Evolutionary conservation across 2,797 vertebrate species (phyloP).

Genomic region (Mallotus villosus): DNA sequence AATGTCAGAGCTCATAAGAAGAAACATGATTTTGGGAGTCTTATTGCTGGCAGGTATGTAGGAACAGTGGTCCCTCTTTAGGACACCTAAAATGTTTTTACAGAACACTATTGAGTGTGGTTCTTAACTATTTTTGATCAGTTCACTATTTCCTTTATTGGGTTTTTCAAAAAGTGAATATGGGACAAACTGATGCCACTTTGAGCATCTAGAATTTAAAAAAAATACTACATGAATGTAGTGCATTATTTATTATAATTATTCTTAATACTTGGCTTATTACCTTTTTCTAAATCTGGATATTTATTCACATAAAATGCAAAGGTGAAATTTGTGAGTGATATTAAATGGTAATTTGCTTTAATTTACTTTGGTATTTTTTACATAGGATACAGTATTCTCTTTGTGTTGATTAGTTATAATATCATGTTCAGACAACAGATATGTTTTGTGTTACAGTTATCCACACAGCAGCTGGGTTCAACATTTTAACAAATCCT

Average conservation of each 20-base stretch:
- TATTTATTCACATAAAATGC: neutral
- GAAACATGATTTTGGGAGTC: conserved; percentile 27
- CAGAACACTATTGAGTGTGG: neutral
- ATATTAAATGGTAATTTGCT: too few relatives aligned
- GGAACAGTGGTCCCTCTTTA: too few relatives aligned
- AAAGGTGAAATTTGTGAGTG: neutral
- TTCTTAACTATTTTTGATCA: neutral
- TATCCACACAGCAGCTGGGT: conserved; percentile 35
- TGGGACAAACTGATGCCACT: too few relatives aligned
- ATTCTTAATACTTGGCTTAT: neutral
- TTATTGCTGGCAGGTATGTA: conserved; percentile 36
- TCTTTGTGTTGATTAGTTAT: too few relatives aligned
- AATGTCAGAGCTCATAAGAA: neutral
- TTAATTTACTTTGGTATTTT: too few relatives aligned
- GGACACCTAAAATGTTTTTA: neutral
- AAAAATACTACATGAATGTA: neutral
- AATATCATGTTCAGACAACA: too few relatives aligned
- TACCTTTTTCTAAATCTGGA: neutral
- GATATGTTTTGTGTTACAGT: conserved; percentile 30
- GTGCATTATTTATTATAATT: neutral
- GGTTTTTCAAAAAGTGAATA: too few relatives aligned
- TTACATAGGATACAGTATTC: too few relatives aligned
- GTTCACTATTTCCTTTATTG: neutral
- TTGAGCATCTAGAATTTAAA: neutral
- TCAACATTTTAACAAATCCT: conserved; percentile 46